Conservation (phyloP, 1,140 invertebrate genomes). For the Vanessa atalanta region DNA sequence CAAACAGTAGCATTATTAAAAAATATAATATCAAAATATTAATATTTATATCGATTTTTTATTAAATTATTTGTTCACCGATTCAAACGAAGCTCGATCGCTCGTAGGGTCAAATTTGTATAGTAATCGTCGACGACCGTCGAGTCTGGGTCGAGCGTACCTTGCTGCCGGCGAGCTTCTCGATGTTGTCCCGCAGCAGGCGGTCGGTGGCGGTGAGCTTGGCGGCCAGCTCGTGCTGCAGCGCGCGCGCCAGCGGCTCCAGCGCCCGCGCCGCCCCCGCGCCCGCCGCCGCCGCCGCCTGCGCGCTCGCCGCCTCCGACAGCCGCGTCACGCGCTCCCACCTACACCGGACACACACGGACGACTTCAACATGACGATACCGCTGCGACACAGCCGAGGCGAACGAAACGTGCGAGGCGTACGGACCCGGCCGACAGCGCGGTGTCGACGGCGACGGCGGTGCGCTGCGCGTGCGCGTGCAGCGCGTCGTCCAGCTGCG, state of each 20-base stretch:
- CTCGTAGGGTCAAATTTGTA: too few relatives aligned
- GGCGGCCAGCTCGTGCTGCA: conserved; percentile 86
- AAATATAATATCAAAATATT: too few relatives aligned
- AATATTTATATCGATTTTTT: too few relatives aligned
- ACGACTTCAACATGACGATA: too few relatives aligned
- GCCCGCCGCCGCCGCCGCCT: conserved; percentile 65
- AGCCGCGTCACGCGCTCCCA: conserved; percentile 60
- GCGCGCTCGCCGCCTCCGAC: conserved; percentile 65
- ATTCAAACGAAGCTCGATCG: too few relatives aligned
- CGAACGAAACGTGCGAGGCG: background rate
- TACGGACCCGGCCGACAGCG: conserved; percentile 52
- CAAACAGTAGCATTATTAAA: background rate
- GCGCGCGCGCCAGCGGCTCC: conserved; percentile 84
- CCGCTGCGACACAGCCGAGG: too few relatives aligned
- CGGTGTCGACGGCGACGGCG: conserved; percentile 53
- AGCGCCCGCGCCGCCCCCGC: conserved; percentile 82
- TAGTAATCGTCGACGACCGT: too few relatives aligned
- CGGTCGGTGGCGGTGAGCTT: conserved; percentile 87
- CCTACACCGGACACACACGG: conserved; percentile 30
- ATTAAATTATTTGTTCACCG: too few relatives aligned
- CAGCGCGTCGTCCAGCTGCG: conserved; percentile 53
- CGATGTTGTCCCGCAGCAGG: conserved; percentile 88
- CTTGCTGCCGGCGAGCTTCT: conserved; percentile 87
- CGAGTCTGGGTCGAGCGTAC: conserved; percentile 28
- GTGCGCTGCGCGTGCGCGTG: conserved; percentile 53